Conservation (phyloP, 2,888 invertebrate species). For the Crepidodera aurea region DNA sequence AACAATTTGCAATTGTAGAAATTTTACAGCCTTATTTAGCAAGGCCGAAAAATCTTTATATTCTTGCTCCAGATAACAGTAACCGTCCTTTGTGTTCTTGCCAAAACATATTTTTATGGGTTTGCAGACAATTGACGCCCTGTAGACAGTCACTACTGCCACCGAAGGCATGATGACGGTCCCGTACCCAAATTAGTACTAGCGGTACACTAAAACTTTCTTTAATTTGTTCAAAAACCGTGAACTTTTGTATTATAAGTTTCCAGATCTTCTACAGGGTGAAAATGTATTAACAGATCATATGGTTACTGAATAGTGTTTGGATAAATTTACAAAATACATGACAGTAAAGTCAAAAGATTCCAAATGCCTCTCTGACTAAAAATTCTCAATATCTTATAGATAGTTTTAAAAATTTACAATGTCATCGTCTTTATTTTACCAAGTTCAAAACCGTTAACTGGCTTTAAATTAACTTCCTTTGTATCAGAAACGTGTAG, state of each 20-base stretch:
- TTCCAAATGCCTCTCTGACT: no score
- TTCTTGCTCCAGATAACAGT: slow-evolving; percentile 39
- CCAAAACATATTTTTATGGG: slow-evolving; percentile 29
- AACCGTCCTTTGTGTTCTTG: slow-evolving; percentile 27
- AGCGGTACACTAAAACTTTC: neutral
- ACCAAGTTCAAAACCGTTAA: slow-evolving; percentile 30
- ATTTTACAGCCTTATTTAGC: slow-evolving; percentile 26
- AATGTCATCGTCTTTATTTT: no score
- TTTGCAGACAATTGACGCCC: slow-evolving; percentile 28
- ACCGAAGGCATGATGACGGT: slow-evolving; percentile 29
- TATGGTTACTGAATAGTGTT: no score
- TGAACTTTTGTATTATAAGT: no score
- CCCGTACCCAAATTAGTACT: neutral
- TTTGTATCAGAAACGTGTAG: slow-evolving; percentile 29
- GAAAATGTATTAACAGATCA: no score
- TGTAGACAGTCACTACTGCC: slow-evolving; percentile 9
- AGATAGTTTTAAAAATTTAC: no score
- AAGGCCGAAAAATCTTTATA: slow-evolving; percentile 27
- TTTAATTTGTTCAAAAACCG: no score
- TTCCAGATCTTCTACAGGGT: no score
- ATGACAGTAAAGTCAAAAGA: no score
- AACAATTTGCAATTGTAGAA: slow-evolving; percentile 37
- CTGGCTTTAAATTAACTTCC: slow-evolving; percentile 35
- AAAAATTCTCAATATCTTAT: no score
- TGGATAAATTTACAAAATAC: no score